These are phyloP conservation scores for Tuta absoluta DNA, from an alignment of 2,888 invertebrate genomes.

Conservation along the genomic window DNA sequence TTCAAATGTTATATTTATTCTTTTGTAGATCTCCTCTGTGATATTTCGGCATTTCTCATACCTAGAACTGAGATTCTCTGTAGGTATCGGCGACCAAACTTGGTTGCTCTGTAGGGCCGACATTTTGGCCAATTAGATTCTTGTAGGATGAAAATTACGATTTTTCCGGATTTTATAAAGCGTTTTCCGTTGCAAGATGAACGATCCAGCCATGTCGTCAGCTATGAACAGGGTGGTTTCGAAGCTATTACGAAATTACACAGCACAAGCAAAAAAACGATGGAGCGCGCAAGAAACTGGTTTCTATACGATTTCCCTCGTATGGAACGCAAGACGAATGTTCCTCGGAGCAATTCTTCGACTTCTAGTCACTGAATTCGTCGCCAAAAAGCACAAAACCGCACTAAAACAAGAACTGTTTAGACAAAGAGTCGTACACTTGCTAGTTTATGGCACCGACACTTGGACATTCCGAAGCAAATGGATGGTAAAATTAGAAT, in stretches of 20 bases:
- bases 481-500: slow-evolving; percentile 57
- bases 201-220: not conserved
- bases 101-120: slow-evolving; percentile 38
- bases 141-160: slow-evolving; percentile 49
- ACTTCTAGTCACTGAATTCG: slow-evolving; percentile 38
- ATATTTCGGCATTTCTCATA: slow-evolving; percentile 76
- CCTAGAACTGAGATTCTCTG: slow-evolving; percentile 57
- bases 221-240: not conserved
- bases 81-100: slow-evolving; percentile 53
- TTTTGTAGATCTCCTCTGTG: slow-evolving; percentile 75
- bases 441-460: slow-evolving; percentile 71
- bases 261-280: not conserved
- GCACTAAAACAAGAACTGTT: slow-evolving; percentile 49
- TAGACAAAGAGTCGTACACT: slow-evolving; percentile 72
- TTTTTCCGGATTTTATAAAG: not conserved
- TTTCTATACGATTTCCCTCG: slow-evolving; percentile 8
- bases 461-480: slow-evolving; percentile 59
- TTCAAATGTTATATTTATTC: slow-evolving; percentile 75
- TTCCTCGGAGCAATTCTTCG: not conserved
- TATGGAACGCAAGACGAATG: not conserved
- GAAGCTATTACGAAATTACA: slow-evolving; percentile 16
- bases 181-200: not conserved
- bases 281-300: slow-evolving; percentile 17
- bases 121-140: slow-evolving; percentile 47
- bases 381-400: slow-evolving; percentile 40